Evolutionary conservation across 2,113 vertebrate species (phyloP).

Genomic region (Condylura cristata): DNA sequence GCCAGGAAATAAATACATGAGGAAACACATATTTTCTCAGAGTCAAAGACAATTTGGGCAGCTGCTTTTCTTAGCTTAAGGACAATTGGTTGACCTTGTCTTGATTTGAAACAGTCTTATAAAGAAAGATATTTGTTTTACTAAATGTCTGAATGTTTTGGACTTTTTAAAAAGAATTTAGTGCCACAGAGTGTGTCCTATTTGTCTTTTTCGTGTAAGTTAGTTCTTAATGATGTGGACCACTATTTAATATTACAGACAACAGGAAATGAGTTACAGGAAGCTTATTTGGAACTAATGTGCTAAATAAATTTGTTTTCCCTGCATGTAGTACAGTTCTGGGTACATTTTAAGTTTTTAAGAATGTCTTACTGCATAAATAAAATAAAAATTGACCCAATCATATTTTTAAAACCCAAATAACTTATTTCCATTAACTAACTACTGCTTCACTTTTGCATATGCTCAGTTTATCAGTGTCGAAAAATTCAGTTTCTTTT

Average conservation of each 20-base stretch:
- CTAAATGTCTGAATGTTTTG: background rate
- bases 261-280: background rate
- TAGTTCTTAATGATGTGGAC: background rate
- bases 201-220: conserved; percentile 10
- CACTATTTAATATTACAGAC: background rate
- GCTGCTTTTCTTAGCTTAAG: background rate
- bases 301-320: background rate
- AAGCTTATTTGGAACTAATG: background rate
- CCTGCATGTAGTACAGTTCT: background rate
- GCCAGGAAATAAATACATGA: background rate
- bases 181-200: background rate
- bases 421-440: background rate
- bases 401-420: background rate
- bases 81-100: conserved; percentile 39
- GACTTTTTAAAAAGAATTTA: conserved; percentile 26
- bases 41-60: background rate
- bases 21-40: background rate
- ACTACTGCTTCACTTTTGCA: background rate
- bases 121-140: background rate
- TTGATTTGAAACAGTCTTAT: background rate
- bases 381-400: background rate
- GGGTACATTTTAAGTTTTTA: background rate
- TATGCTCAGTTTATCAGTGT: background rate
- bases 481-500: background rate
- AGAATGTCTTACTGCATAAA: background rate